A percentile compares a stretch with the other conserved stretches of the same genome.
phyloP scores from a whole-genome alignment of 2,113 vertebrate species.

The Myodes glareolus region DNA sequence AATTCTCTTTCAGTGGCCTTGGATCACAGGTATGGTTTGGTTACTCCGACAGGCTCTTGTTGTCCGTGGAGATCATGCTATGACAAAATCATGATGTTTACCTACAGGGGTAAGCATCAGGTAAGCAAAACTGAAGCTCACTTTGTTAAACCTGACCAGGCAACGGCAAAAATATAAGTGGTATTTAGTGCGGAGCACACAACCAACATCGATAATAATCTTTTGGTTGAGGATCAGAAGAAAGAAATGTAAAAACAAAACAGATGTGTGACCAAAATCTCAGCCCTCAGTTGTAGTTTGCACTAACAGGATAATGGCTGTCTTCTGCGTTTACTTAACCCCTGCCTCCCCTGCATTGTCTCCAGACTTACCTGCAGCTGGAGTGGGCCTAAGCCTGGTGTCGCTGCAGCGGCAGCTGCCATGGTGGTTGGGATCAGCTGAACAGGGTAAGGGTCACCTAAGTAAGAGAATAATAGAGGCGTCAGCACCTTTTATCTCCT shows the following conservation, averaged over 20 bases:
- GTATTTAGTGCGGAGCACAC: background rate
- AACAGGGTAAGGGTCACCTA: slow-evolving; percentile 99
- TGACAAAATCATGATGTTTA: background rate
- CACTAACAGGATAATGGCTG: slow-evolving; percentile 59
- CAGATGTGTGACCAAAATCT: background rate
- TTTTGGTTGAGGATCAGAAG: background rate
- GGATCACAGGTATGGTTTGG: background rate
- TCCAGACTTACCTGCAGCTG: slow-evolving; percentile 95
- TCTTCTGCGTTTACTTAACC: slow-evolving; percentile 83
- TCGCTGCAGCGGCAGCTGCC: slow-evolving; percentile 96
- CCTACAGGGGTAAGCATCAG: no score
- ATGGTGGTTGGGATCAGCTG: slow-evolving; percentile 99
- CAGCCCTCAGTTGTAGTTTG: background rate
- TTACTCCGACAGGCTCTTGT: background rate
- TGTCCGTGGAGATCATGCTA: background rate
- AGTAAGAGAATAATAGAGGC: slow-evolving; percentile 88
- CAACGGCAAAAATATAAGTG: background rate
- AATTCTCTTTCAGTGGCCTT: background rate
- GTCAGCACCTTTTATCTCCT: slow-evolving; percentile 90
- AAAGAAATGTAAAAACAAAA: slow-evolving; percentile 59
- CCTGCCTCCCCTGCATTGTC: slow-evolving; percentile 76
- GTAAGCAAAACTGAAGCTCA: background rate
- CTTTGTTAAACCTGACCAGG: slow-evolving; percentile 14
- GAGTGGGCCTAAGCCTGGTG: slow-evolving; percentile 95
- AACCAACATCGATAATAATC: background rate